phyloP scores from a whole-genome alignment of 2,888 invertebrate genomes.

The Helicoverpa assulta region DNA sequence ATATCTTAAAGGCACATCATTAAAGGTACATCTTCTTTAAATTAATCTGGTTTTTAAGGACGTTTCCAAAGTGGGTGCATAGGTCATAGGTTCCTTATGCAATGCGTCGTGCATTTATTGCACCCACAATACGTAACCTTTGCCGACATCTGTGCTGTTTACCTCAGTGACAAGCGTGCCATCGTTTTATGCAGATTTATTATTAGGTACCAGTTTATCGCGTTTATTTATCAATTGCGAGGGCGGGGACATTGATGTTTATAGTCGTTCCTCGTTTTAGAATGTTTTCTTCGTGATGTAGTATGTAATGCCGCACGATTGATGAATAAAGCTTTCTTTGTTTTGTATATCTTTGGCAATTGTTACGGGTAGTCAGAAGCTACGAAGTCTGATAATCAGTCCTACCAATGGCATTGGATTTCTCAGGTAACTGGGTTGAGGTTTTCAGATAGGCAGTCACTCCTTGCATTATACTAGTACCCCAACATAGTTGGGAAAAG shows the following conservation, averaged over 20 bases:
- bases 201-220: constrained; percentile 1
- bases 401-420: too few relatives aligned
- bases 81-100: constrained; percentile 77
- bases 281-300: too few relatives aligned
- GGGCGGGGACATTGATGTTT: constrained; percentile 21
- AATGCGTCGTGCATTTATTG: constrained; percentile 81
- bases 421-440: too few relatives aligned
- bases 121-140: constrained; percentile 84
- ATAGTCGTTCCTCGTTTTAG: too few relatives aligned
- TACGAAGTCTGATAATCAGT: too few relatives aligned
- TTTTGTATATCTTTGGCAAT: too few relatives aligned
- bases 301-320: too few relatives aligned
- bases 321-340: too few relatives aligned
- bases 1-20: constrained; percentile 30
- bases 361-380: too few relatives aligned
- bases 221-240: constrained; percentile 46
- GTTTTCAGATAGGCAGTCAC: too few relatives aligned
- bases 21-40: constrained; percentile 6
- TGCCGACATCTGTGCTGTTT: constrained; percentile 74
- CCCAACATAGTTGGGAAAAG: too few relatives aligned
- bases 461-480: too few relatives aligned
- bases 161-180: constrained; percentile 76
- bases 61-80: constrained; percentile 72
- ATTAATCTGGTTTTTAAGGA: constrained; percentile 66
- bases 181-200: constrained; percentile 65